Evolutionary conservation across 2,113 vertebrate species (phyloP).

Genomic region (Lipotes vexillifer): DNA sequence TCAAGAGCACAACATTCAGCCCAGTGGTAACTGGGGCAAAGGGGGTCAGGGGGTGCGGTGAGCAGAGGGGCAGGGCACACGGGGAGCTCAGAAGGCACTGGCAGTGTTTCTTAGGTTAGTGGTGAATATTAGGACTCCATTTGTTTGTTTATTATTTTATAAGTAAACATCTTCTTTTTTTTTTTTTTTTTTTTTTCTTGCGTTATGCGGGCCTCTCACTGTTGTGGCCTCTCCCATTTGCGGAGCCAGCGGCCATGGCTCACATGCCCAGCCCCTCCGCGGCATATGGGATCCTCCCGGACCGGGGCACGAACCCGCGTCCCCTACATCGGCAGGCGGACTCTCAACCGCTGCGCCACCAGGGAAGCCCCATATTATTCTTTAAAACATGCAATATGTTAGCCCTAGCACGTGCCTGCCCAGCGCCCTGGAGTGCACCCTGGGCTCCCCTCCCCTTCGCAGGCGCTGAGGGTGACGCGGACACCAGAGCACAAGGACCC

Average conservation of each 20-base stretch:
- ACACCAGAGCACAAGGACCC: too few species aligned
- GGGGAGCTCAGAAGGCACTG: accelerated
- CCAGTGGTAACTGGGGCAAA: accelerated
- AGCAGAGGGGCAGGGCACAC: accelerated
- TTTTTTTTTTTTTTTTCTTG: too few species aligned
- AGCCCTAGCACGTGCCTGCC: too few species aligned
- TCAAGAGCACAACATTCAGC: not conserved
- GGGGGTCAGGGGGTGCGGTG: accelerated
- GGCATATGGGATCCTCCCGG: too few species aligned
- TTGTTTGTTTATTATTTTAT: not conserved
- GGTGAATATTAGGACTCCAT: not conserved
- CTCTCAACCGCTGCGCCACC: too few species aligned
- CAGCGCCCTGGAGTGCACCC: not conserved
- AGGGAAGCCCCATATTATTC: not conserved
- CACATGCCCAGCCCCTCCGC: too few species aligned
- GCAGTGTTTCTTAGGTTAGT: not conserved
- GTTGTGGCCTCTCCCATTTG: too few species aligned
- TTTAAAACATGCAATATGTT: not conserved
- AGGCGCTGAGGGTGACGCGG: not conserved
- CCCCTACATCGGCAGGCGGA: too few species aligned
- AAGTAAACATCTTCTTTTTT: not conserved
- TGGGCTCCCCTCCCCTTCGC: not conserved
- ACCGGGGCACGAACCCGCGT: too few species aligned
- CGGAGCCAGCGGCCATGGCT: too few species aligned
- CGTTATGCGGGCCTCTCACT: too few species aligned